Conservation (phyloP, 2,888 invertebrate genomes). For the Drosophila pseudotalamancana region DNA sequence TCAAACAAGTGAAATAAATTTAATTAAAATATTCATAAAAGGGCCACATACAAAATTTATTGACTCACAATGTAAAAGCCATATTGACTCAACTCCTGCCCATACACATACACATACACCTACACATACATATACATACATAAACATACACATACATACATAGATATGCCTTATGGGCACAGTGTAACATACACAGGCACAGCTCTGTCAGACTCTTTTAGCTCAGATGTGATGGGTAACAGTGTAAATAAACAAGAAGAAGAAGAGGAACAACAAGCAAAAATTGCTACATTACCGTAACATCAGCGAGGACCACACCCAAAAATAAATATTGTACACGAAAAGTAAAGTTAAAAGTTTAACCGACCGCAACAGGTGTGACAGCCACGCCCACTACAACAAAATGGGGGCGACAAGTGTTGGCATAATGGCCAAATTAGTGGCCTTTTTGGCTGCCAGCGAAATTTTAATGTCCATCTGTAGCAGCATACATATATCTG, state of each 20-base stretch:
- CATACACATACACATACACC: no score
- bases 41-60: not conserved
- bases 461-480: slow-evolving; percentile 17
- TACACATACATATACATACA: not conserved
- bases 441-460: slow-evolving; percentile 48
- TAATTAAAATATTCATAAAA: not conserved
- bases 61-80: no score
- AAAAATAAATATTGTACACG: slow-evolving; percentile 4
- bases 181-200: not conserved
- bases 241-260: not conserved
- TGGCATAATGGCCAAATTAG: slow-evolving; percentile 71
- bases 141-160: no score
- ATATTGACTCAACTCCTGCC: no score
- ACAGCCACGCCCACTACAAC: slow-evolving; percentile 20
- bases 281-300: slow-evolving; percentile 35
- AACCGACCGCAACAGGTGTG: slow-evolving; percentile 69
- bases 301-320: slow-evolving; percentile 3
- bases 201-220: not conserved
- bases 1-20: not conserved
- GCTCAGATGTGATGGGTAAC: not conserved
- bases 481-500: slow-evolving; percentile 2
- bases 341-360: slow-evolving; percentile 62
- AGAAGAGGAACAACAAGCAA: slow-evolving; percentile 1
- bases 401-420: slow-evolving; percentile 29
- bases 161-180: not conserved